These are phyloP conservation scores for Seira sanloemensis DNA, from an alignment of 2,888 invertebrate genomes.

Conservation along the genomic window DNA sequence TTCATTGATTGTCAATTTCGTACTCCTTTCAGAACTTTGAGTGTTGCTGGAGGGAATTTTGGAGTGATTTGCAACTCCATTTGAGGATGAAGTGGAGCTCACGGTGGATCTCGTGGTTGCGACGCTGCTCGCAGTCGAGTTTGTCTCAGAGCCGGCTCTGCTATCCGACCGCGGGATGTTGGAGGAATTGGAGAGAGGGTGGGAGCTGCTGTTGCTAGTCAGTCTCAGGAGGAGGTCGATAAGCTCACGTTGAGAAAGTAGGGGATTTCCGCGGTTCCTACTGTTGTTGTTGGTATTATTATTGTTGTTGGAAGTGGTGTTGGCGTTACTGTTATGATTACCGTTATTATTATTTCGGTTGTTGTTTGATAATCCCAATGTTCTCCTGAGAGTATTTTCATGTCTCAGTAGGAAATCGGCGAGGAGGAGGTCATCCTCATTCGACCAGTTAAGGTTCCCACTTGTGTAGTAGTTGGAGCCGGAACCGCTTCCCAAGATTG, in stretches of 20 bases:
- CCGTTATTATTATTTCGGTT: slow-evolving; percentile 3
- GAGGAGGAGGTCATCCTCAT: slow-evolving; percentile 27
- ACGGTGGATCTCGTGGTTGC: slow-evolving; percentile 30
- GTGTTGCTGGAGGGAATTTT: neutral
- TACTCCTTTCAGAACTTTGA: neutral
- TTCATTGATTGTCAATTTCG: slow-evolving; percentile 47
- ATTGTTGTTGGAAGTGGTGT: slow-evolving; percentile 14
- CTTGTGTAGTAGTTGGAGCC: neutral
- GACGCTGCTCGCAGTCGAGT: slow-evolving; percentile 21
- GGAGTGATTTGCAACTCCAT: neutral
- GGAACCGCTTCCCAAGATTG: slow-evolving; percentile 27
- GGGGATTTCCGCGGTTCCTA: slow-evolving; percentile 31
- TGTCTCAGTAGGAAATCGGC: slow-evolving; percentile 36
- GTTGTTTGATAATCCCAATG: slow-evolving; percentile 16
- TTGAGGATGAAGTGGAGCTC: neutral
- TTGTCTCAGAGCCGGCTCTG: slow-evolving; percentile 38
- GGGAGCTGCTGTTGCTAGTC: slow-evolving; percentile 14
- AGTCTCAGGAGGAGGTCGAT: slow-evolving; percentile 55
- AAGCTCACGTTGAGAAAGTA: slow-evolving; percentile 55
- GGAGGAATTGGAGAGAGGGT: neutral
- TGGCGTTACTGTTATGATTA: neutral
- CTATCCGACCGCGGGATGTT: slow-evolving; percentile 38
- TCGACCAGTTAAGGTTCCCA: slow-evolving; percentile 13
- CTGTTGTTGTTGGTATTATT: neutral
- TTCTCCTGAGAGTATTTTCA: slow-evolving; percentile 43